These are phyloP conservation scores for Orientallactaga sibirica DNA, from an alignment of 2,797 vertebrate genomes.

Conservation along the genomic window DNA sequence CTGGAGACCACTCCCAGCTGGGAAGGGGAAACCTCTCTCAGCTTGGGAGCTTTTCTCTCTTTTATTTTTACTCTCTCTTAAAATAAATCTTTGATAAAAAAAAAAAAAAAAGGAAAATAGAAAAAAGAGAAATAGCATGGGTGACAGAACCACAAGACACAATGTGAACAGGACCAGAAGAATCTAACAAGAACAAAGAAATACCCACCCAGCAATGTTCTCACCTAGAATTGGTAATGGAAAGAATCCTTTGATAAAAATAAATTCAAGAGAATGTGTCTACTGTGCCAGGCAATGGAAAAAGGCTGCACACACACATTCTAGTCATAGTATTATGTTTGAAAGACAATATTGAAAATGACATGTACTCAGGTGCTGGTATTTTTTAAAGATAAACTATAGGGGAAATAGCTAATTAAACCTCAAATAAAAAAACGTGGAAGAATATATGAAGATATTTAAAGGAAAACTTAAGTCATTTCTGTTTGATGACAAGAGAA, in stretches of 20 bases:
- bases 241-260: neutral
- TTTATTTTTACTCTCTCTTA: no score
- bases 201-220: neutral
- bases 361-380: neutral
- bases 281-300: neutral
- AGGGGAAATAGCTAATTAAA: constrained; percentile 36
- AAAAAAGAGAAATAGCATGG: neutral
- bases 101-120: no score
- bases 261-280: neutral
- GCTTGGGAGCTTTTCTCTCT: no score
- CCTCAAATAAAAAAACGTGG: neutral
- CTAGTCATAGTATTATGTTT: neutral
- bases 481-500: constrained; percentile 37
- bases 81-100: no score
- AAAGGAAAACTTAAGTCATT: constrained; percentile 24
- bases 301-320: neutral
- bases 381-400: neutral
- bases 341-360: constrained; percentile 14
- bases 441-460: neutral
- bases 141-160: neutral
- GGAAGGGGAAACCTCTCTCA: no score
- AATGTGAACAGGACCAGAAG: neutral
- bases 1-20: no score
- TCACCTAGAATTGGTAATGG: neutral
- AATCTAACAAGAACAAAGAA: neutral